Evolutionary conservation across 2,113 vertebrate species (phyloP).

Genomic region (Gyps fulvus): DNA sequence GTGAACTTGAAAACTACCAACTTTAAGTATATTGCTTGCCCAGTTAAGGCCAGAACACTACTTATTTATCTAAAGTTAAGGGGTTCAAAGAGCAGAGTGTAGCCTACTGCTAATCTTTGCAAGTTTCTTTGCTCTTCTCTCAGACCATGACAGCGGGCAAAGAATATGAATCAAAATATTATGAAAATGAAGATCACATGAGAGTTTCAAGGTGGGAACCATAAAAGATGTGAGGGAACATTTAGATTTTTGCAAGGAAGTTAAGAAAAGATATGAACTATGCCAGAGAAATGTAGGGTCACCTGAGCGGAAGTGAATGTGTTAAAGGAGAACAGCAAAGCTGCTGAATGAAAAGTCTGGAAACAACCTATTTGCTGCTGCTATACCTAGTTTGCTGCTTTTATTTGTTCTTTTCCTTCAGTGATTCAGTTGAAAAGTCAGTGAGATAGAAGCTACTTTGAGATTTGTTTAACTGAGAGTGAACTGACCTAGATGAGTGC

Average conservation of each 20-base stretch:
- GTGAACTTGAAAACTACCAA: not conserved
- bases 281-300: accelerated
- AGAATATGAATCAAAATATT: not conserved
- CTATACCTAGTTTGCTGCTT: not conserved
- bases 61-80: not conserved
- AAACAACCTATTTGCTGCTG: not conserved
- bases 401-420: not conserved
- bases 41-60: not conserved
- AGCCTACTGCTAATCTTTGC: not conserved
- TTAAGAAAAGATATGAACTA: not conserved
- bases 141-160: not conserved
- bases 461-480: not conserved
- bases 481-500: not conserved
- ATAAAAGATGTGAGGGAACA: not conserved
- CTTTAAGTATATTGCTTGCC: not conserved
- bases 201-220: not conserved
- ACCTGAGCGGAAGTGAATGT: not conserved
- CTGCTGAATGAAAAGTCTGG: not conserved
- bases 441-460: not conserved
- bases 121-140: not conserved
- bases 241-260: not conserved
- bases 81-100: not conserved
- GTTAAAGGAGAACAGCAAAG: not conserved
- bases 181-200: not conserved
- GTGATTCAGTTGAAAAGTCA: not conserved